Evolutionary conservation across 2,888 invertebrate genomes (phyloP), one percentile per base, ranked within the genome.

Genomic region (Sicus ferrugineus): DNA sequence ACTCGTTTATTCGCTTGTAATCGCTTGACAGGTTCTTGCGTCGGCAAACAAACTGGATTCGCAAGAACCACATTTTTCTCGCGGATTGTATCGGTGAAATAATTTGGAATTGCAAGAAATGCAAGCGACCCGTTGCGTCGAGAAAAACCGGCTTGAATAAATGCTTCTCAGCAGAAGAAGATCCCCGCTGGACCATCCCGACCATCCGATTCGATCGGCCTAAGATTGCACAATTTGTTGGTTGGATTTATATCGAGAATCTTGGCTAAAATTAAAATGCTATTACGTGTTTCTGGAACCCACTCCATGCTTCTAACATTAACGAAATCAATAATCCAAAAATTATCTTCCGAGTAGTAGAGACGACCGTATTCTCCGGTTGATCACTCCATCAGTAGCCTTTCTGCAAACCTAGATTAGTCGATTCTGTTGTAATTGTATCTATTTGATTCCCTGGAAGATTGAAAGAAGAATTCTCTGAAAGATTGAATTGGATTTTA

Each of bases 51-150:
- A 54, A 54, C 54, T 50, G 5, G 54, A 42, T 42, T 16, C n/a
- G 26, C 54, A 28, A 26, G 54, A 54, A 28, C 54, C 14, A 54
- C 54, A 54, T 26, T 28, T 54, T 54, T 23, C 19, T 46, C 9
- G 28, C 28, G 26, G 54, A 54, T 54, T 28, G 54, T 23, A 54
- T 54, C 54, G 54, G 28, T 23, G 54, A 7, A 23, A 54, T 54
- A 28, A 28, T 23, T 23, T 28, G 26, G 26, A 54, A 48, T 26
- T 54, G 28, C 54, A 11, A 52, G 23, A 28, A 54, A 26, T 26
- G 54, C 54, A 21, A 54, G 4, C 16, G 11, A 54, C 16, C 28
- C 26, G 16, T 14, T 14, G 54, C 3, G 6, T 23, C 11, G 14
- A 28, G 23, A 54, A 28, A 54, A 28, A 54, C 54, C 28, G 26